These are phyloP conservation scores for Rhyacichthys aspro DNA, from an alignment of 2,797 vertebrate genomes.

Conservation along the genomic window DNA sequence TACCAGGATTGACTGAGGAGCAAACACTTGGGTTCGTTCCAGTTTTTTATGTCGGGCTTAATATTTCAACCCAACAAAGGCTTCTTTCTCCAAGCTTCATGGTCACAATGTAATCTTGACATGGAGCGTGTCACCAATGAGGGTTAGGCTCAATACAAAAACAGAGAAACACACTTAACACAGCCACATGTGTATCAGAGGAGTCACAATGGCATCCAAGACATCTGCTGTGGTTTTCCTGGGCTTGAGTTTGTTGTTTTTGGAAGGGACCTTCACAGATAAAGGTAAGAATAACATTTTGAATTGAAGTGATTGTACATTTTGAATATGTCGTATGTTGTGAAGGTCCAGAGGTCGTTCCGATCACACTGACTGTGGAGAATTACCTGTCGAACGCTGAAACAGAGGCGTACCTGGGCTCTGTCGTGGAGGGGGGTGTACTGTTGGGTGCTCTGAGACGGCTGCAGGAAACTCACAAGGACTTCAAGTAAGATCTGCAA, in stretches of 20 bases:
- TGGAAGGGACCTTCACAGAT: conserved; percentile 21
- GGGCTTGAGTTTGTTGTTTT: conserved; percentile 17
- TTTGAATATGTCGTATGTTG: background rate
- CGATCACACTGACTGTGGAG: conserved; percentile 65
- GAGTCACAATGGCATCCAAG: conserved; percentile 5
- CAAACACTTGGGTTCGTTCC: conserved; percentile 25
- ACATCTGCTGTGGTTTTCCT: conserved; percentile 37
- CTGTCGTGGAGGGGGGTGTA: conserved; percentile 61
- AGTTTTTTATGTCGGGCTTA: conserved; percentile 1
- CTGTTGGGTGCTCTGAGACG: conserved; percentile 70
- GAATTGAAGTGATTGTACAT: background rate
- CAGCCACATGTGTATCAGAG: conserved; percentile 10
- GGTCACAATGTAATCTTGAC: conserved; percentile 8
- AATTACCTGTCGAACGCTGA: conserved; percentile 49
- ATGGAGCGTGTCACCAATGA: conserved; percentile 6
- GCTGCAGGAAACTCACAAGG: conserved; percentile 53
- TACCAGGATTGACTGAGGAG: conserved; percentile 12
- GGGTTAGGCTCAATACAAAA: conserved; percentile 49
- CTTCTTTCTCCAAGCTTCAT: too few relatives aligned
- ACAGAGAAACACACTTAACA: conserved; percentile 12
- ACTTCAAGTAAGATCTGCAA: conserved; percentile 63
- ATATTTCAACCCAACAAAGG: conserved; percentile 15
- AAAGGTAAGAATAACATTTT: conserved; percentile 39
- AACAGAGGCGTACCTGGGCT: conserved; percentile 45
- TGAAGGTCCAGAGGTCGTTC: conserved; percentile 30